Evolutionary conservation across 2,888 invertebrate species (phyloP).

Genomic region (Ecliptopera silaceata): DNA sequence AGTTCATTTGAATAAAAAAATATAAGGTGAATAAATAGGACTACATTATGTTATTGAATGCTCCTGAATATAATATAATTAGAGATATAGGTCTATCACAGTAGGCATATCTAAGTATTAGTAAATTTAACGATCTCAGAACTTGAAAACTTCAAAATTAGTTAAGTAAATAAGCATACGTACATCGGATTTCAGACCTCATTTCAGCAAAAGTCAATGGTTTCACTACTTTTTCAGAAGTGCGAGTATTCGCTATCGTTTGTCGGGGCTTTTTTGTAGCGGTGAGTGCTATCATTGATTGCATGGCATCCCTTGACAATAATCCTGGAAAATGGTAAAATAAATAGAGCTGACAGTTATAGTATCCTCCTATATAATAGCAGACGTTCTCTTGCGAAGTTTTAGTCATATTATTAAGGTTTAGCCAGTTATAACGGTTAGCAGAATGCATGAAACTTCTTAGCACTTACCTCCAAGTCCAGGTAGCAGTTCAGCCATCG

Average conservation of each 20-base stretch:
- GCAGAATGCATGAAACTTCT: too few relatives aligned
- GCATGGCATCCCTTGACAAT: conserved; percentile 53
- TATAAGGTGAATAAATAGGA: too few relatives aligned
- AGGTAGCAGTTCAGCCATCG: conserved; percentile 65
- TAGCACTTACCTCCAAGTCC: conserved; percentile 41
- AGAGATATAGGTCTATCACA: too few relatives aligned
- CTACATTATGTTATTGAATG: too few relatives aligned
- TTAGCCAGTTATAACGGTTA: too few relatives aligned
- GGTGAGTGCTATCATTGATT: conserved; percentile 43
- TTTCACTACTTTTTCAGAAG: conserved; percentile 54
- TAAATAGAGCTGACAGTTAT: neutral
- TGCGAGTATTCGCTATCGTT: conserved; percentile 48
- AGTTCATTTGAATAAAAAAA: too few relatives aligned
- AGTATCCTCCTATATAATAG: neutral
- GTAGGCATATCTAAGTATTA: too few relatives aligned
- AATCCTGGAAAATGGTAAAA: conserved; percentile 49
- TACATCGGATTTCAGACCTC: conserved; percentile 56
- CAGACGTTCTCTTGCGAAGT: neutral
- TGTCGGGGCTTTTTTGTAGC: conserved; percentile 55
- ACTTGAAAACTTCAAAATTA: too few relatives aligned
- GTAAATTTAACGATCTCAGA: too few relatives aligned
- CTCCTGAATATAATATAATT: too few relatives aligned
- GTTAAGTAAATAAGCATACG: conserved; percentile 1
- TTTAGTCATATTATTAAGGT: too few relatives aligned
- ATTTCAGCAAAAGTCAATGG: conserved; percentile 68